Evolutionary conservation across 2,888 invertebrate genomes (phyloP).

Genomic region (Amphipoea lucens): DNA sequence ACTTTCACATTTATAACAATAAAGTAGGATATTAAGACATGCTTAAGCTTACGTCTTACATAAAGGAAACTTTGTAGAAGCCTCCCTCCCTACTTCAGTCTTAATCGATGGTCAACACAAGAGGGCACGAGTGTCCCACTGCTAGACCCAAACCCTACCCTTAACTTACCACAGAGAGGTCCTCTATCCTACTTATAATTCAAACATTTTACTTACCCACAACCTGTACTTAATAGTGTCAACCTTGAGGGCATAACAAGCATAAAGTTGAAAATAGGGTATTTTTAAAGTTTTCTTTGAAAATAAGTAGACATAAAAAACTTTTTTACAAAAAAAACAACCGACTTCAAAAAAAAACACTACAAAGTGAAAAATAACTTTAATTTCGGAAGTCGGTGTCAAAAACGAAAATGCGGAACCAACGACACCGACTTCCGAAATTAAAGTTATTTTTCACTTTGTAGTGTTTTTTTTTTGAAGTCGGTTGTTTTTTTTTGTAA

Average conservation of each 20-base stretch:
- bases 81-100: conserved; percentile 19
- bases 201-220: conserved; percentile 60
- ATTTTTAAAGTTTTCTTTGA: conserved; percentile 6
- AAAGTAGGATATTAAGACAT: neutral
- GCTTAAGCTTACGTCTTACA: neutral
- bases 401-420: no score
- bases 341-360: no score
- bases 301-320: neutral
- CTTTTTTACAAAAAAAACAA: no score
- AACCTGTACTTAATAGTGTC: conserved; percentile 59
- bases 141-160: conserved; percentile 47
- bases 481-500: no score
- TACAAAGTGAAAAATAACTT: no score
- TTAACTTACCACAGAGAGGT: conserved; percentile 54
- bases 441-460: no score
- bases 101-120: conserved; percentile 59
- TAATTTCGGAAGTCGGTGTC: no score
- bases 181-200: conserved; percentile 65
- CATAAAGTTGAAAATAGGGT: neutral
- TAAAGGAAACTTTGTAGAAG: conserved; percentile 9
- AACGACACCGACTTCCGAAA: no score
- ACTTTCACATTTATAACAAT: no score
- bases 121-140: conserved; percentile 52
- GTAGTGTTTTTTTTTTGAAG: no score
- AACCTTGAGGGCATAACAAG: conserved; percentile 33